phyloP scores from a whole-genome alignment of 2,113 vertebrate genomes.

The Dromaius novaehollandiae region DNA sequence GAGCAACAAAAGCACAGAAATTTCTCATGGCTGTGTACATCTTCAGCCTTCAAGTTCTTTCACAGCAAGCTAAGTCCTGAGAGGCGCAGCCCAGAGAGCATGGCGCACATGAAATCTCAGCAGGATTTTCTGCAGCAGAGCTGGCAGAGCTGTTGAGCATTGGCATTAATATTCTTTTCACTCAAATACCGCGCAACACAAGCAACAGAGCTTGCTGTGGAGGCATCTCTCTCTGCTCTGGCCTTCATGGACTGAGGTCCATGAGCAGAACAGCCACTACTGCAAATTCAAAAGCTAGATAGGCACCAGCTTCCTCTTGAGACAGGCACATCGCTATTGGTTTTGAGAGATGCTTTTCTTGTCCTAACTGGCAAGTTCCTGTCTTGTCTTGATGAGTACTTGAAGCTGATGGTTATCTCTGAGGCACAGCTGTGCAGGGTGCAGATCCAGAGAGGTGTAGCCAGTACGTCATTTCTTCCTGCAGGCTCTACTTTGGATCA shows the following conservation, averaged over 20 bases:
- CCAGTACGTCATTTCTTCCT: background rate
- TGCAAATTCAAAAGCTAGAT: no score
- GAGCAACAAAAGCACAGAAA: background rate
- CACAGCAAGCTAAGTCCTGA: background rate
- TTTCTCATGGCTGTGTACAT: accelerated
- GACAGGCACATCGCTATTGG: accelerated
- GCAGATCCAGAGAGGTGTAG: background rate
- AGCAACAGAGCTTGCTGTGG: background rate
- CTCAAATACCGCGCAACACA: accelerated
- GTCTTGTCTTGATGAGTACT: background rate
- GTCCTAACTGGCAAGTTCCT: background rate
- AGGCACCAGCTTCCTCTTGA: background rate
- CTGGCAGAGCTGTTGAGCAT: background rate
- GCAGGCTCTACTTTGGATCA: background rate
- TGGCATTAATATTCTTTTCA: background rate
- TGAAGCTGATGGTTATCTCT: background rate
- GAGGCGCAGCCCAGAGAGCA: background rate
- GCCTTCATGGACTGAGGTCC: background rate
- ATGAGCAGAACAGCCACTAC: background rate
- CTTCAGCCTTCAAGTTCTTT: background rate
- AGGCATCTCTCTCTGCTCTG: accelerated
- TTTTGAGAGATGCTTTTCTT: background rate
- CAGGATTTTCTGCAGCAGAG: background rate
- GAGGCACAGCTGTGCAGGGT: background rate
- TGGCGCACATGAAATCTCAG: accelerated